phyloP scores from a whole-genome alignment of 2,888 invertebrate genomes.

The Drosophila longiperda region DNA sequence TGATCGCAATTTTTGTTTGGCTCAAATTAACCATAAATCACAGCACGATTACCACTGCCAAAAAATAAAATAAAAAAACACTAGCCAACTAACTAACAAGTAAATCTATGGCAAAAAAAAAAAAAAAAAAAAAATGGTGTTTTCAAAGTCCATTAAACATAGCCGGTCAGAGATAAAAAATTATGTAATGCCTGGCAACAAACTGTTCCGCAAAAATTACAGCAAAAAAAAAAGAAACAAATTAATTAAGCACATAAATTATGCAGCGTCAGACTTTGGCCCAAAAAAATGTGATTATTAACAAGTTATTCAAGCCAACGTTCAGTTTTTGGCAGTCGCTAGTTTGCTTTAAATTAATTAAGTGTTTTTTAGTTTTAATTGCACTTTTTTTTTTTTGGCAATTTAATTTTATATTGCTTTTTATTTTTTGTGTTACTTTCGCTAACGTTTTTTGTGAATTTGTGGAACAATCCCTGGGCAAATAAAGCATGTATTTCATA shows the following conservation, averaged over 20 bases:
- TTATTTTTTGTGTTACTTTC: conserved; percentile 55
- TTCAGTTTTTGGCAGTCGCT: conserved; percentile 31
- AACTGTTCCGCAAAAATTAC: conserved; percentile 52
- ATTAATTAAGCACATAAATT: conserved; percentile 78
- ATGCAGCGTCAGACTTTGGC: conserved; percentile 54
- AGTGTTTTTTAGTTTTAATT: conserved; percentile 73
- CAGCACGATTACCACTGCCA: conserved; percentile 45
- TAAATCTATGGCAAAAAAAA: conserved; percentile 18
- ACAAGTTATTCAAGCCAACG: conserved; percentile 72
- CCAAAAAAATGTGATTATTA: conserved; percentile 58
- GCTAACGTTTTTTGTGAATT: conserved; percentile 54
- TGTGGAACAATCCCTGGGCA: conserved; percentile 31
- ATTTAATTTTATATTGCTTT: conserved; percentile 26
- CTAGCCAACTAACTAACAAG: conserved; percentile 23
- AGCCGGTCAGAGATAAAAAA: conserved; percentile 35
- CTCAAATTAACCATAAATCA: conserved; percentile 56
- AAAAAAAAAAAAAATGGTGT: conserved; percentile 10
- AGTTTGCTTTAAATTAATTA: conserved; percentile 71
- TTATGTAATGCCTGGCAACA: conserved; percentile 59
- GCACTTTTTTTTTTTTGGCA: conserved; percentile 37
- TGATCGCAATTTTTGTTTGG: conserved; percentile 14
- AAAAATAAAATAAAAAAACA: conserved; percentile 11
- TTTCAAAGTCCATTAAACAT: conserved; percentile 44
- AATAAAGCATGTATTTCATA: conserved; percentile 39
- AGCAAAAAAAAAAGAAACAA: conserved; percentile 35